These are phyloP conservation scores for Argya squamiceps DNA, from an alignment of 2,797 vertebrate genomes.

Conservation along the genomic window DNA sequence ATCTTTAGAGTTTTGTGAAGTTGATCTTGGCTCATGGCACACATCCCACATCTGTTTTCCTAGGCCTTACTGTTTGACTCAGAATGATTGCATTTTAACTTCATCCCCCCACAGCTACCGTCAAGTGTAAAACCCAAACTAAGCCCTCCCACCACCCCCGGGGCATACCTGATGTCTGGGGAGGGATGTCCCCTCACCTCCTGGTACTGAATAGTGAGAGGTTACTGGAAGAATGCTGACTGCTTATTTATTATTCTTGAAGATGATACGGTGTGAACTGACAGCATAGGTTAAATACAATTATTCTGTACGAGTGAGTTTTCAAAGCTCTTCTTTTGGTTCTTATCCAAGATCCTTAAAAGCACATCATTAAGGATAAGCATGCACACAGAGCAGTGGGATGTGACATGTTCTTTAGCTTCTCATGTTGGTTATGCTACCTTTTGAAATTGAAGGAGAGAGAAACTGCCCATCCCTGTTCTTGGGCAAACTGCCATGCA, in stretches of 20 bases:
- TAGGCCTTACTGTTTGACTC: constrained; percentile 29
- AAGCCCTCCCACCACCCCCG: constrained; percentile 22
- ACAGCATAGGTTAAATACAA: constrained; percentile 11
- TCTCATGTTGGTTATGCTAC: not conserved
- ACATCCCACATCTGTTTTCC: constrained; percentile 62
- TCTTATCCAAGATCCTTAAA: constrained; percentile 3
- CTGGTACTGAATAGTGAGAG: constrained; percentile 35
- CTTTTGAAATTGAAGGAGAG: not conserved
- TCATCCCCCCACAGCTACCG: not conserved
- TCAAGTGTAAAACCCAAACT: constrained; percentile 6
- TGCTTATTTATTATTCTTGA: constrained; percentile 45
- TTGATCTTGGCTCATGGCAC: constrained; percentile 56
- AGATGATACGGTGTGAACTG: not conserved
- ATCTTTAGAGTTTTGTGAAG: constrained; percentile 45
- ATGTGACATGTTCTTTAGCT: not conserved
- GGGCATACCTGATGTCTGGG: not conserved
- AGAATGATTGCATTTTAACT: constrained; percentile 24
- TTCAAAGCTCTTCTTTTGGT: constrained; percentile 25
- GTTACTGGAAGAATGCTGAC: constrained; percentile 35
- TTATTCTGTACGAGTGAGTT: not conserved
- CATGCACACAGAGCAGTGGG: not conserved
- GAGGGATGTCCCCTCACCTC: constrained; percentile 48
- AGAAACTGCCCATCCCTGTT: not conserved
- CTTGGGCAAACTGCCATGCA: not conserved
- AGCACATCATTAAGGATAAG: constrained; percentile 3